Conservation (phyloP, 2,888 invertebrate genomes). For the Galeruca laticollis region DNA sequence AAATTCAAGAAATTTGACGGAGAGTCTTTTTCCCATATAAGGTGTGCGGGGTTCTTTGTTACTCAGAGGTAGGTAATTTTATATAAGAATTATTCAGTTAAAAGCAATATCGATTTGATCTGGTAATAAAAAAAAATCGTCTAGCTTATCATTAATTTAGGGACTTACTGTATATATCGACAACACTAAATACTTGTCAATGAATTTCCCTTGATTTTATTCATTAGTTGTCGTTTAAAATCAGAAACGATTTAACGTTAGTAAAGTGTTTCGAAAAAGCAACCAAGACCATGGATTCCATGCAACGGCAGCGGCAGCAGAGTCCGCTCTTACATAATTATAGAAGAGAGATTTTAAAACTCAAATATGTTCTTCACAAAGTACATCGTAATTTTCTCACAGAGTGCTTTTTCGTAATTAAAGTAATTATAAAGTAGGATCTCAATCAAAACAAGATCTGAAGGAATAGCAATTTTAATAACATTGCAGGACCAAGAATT, state of each 20-base stretch:
- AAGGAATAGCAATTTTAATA: conserved; percentile 31
- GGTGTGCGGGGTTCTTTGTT: too few species aligned
- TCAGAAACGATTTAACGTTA: conserved; percentile 16
- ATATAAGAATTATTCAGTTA: too few species aligned
- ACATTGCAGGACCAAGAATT: conserved; percentile 37
- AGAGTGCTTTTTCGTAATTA: conserved; percentile 61
- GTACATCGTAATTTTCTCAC: conserved; percentile 54
- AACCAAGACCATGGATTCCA: conserved; percentile 24
- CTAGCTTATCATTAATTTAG: too few species aligned
- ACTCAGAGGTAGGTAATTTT: too few species aligned
- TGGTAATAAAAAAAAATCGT: too few species aligned
- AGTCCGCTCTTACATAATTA: conserved; percentile 30
- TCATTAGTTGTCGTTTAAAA: conserved; percentile 6
- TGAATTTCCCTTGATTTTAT: conserved; percentile 9
- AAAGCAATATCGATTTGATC: too few species aligned
- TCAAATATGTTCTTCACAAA: conserved; percentile 53
- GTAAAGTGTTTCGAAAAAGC: conserved; percentile 24
- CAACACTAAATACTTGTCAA: neutral
- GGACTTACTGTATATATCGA: neutral
- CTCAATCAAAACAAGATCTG: conserved; percentile 55
- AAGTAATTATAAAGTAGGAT: conserved; percentile 60
- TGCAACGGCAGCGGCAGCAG: neutral
- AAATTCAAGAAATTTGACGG: too few species aligned
- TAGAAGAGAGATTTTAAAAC: conserved; percentile 47
- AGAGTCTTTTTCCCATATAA: too few species aligned